Base-by-base conservation (phyloP, 2,888 invertebrate genomes). In the Melieria picta region DNA sequence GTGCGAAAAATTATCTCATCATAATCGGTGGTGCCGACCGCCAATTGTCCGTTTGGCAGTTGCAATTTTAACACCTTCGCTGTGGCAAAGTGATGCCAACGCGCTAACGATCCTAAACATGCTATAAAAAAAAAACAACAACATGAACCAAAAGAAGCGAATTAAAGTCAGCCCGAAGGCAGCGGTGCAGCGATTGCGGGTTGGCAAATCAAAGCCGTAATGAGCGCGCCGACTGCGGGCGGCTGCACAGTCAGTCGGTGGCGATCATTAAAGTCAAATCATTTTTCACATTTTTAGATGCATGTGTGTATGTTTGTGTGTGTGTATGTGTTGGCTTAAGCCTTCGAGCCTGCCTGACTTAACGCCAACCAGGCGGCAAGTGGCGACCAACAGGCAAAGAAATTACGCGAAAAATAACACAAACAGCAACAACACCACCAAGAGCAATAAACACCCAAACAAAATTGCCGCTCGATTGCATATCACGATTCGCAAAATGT, bases 211-310 rank as follows among this genome's bases (percentile, higher is more conserved):
- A 50, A 50, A 11, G 1, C 11, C 11, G 7, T 10, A 11, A 50
- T 7, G 50, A 50, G 50, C 9, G 7, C 11, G 50, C 11, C 11
- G 50, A 50, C 7, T 50, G 50, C 11, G 11, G 7, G 13, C 13
- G 4, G 13, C 13, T 4, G 72, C 63, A 79, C 72, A 75, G 75
- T 65, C 30, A 79, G 79, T 84, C 84, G 79, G 84, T 84, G 84
- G 84, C 84, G 79, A 77, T 81, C 82, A 84, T 84, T 84, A 84
- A 83, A 84, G 84, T 84, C 83, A 83, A 84, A 84, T 84, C 81
- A 84, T 84, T 84, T 84, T 84, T 84, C 84, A 83, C 83, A 84
- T 84, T 82, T 82, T 30, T 30, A 80, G 56, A 63, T 62, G 47
- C n/a, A 45, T 5, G 65, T 45, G 56, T 30, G 11, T 42, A 68